Base-by-base conservation (phyloP, 2,797 vertebrate species). In the Acestrorhynchus altus region DNA sequence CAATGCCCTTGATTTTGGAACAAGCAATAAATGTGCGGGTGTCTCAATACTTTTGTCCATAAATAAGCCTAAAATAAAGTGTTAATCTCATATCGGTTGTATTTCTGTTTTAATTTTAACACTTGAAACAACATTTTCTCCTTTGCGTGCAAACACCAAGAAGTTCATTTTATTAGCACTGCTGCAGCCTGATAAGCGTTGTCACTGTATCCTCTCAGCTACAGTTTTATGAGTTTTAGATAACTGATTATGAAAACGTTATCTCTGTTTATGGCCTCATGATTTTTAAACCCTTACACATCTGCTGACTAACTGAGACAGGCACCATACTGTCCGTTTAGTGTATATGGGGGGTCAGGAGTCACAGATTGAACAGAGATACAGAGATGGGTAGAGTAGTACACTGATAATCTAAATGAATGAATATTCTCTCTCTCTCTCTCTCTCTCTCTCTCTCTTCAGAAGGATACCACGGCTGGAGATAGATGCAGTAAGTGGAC, bases 401-500 rank as follows among this genome's bases (percentile, higher is more conserved):
- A 15, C 22, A 57, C 15, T 1, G 15, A 4, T 12, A 26, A 57
- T 57, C 1, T 26, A 57, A 26, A 9, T 24, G 13, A 12, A 13
- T 15, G 31, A 10, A 31, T n/a, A n/a, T n/a, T n/a, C n/a, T n/a
- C n/a, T n/a, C n/a, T n/a, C n/a, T n/a, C n/a, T n/a, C n/a, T n/a
- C n/a, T n/a, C n/a, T n/a, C n/a, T n/a, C n/a, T n/a, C n/a, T n/a
- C n/a, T n/a, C n/a, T n/a, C n/a, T n/a, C n/a, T n/a, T n/a, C 47
- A 79, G 77, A 76, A 86, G 26, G 85, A 69, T 3, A 10, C 31
- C 0, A 54, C 8, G 4, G 28, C 71, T 9, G 84, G 35, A 0
- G 85, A 88, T 8, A 84, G 77, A 5, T 20, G 31, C 79, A 82
- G 81, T 18, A 60, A 44, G 16, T 49, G 5, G 12, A 28, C 15